Evolutionary conservation across 1,140 invertebrate species (phyloP).

Genomic region (Drosophila azteca): DNA sequence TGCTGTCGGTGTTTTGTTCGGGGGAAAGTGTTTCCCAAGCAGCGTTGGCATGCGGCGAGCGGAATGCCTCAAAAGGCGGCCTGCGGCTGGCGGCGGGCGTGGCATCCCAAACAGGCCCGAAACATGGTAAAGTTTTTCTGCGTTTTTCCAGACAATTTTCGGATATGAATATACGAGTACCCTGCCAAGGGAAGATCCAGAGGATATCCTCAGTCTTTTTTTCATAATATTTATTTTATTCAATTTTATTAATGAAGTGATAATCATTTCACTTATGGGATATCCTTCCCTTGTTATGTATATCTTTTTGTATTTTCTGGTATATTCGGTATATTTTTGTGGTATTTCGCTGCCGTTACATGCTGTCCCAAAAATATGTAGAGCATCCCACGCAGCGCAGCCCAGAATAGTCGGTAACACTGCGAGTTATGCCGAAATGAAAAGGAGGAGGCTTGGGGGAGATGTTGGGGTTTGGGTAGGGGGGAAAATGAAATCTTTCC

Average conservation of each 20-base stretch:
- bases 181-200: not conserved
- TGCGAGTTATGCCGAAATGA: slow-evolving; percentile 44
- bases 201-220: no score
- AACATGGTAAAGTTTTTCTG: slow-evolving; percentile 24
- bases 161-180: not conserved
- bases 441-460: slow-evolving; percentile 4
- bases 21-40: slow-evolving; percentile 30
- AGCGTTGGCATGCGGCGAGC: slow-evolving; percentile 18
- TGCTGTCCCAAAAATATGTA: no score
- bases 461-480: not conserved
- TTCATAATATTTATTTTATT: no score
- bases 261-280: no score
- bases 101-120: not conserved
- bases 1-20: not conserved
- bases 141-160: slow-evolving; percentile 8
- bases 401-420: slow-evolving; percentile 3
- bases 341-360: not conserved
- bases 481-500: slow-evolving; percentile 36
- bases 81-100: not conserved
- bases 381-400: not conserved
- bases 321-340: no score
- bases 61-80: slow-evolving; percentile 2
- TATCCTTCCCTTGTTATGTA: no score
- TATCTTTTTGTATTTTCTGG: not conserved
- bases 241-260: not conserved